phyloP scores from a whole-genome alignment of 2,113 vertebrate species.

The Daboia siamensis region DNA sequence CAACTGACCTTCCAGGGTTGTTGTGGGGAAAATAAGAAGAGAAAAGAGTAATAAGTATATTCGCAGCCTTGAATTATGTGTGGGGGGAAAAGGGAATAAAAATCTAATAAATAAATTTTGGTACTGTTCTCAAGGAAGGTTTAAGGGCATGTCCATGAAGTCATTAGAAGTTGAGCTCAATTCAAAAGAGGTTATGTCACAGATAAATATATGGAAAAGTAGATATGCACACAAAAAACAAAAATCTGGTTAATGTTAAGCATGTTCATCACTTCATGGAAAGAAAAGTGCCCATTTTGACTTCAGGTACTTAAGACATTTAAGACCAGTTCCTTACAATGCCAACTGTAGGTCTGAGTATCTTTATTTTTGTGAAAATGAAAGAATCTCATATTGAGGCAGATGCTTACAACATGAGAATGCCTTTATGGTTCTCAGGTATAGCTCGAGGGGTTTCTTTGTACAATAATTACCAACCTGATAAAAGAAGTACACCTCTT shows the following conservation, averaged over 20 bases:
- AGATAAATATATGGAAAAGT: not conserved
- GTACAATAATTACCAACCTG: not conserved
- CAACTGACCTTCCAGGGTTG: not conserved
- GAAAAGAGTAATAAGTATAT: not conserved
- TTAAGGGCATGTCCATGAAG: not conserved
- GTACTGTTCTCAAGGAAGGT: not conserved
- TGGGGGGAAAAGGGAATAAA: not conserved
- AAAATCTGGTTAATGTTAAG: not conserved
- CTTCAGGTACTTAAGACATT: not conserved
- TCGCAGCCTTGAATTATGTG: not conserved
- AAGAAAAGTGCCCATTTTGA: not conserved
- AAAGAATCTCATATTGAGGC: not conserved
- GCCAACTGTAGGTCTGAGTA: not conserved
- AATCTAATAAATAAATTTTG: not conserved
- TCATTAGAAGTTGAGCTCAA: not conserved
- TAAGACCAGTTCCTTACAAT: not conserved
- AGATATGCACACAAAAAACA: not conserved
- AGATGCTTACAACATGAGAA: not conserved
- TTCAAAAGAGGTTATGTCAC: not conserved
- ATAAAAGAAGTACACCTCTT: not conserved
- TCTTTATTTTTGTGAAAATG: not conserved
- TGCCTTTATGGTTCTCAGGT: not conserved
- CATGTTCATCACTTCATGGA: not conserved
- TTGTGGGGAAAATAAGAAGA: not conserved
- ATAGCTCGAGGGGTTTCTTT: not conserved